phyloP scores from a whole-genome alignment of 1,140 invertebrate genomes.

The Lepidurus packardi region DNA sequence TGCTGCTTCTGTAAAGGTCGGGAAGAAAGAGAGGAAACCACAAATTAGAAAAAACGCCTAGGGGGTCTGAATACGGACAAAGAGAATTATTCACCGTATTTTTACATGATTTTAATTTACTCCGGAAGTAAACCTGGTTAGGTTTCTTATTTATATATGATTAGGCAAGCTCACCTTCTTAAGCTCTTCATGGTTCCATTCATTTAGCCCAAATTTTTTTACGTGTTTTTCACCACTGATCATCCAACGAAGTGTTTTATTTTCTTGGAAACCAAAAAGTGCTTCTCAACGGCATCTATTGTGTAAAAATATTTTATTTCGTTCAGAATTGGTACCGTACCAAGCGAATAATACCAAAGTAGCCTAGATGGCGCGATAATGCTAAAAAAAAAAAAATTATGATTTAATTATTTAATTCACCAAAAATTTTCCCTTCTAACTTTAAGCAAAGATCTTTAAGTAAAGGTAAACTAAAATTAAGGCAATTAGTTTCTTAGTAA shows the following conservation, averaged over 20 bases:
- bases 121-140: background rate
- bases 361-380: no score
- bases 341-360: no score
- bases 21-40: conserved; percentile 29
- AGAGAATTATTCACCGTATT: conserved; percentile 1
- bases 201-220: background rate
- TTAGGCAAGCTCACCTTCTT: background rate
- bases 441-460: no score
- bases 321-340: no score
- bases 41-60: background rate
- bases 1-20: conserved; percentile 48
- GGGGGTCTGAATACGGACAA: background rate
- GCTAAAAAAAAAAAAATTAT: no score
- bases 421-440: no score
- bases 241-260: no score
- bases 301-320: no score
- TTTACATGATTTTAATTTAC: no score
- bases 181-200: background rate
- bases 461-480: background rate
- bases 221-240: background rate
- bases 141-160: background rate
- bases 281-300: no score
- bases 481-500: background rate
- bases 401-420: no score
- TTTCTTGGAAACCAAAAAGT: no score